Conservation (phyloP, 1,140 invertebrate genomes). For the Orius laevigatus region DNA sequence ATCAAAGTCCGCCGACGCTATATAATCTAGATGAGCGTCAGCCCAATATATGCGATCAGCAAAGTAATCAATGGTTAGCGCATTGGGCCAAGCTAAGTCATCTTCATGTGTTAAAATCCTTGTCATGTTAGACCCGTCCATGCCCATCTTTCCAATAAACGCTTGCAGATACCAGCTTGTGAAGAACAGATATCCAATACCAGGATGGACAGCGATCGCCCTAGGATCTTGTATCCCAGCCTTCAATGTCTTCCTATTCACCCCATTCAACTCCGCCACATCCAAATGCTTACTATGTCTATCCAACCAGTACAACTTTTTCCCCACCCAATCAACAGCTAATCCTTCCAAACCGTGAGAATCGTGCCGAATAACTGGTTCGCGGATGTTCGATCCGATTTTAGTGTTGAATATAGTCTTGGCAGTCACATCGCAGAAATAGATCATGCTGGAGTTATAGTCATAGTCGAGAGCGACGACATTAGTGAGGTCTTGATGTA, state of each 20-base stretch:
- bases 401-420: slow-evolving; percentile 55
- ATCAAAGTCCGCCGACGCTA: slow-evolving; percentile 83
- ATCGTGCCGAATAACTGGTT: slow-evolving; percentile 80
- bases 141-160: slow-evolving; percentile 92
- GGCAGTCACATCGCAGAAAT: slow-evolving; percentile 88
- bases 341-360: slow-evolving; percentile 92
- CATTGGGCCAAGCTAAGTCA: slow-evolving; percentile 96
- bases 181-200: slow-evolving; percentile 86
- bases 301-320: slow-evolving; percentile 97
- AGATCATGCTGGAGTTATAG: slow-evolving; percentile 62
- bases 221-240: slow-evolving; percentile 80
- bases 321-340: slow-evolving; percentile 88
- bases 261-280: slow-evolving; percentile 83
- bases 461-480: slow-evolving; percentile 94
- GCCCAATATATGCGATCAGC: slow-evolving; percentile 91
- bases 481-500: slow-evolving; percentile 90
- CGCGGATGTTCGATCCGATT: slow-evolving; percentile 34
- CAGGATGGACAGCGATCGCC: slow-evolving; percentile 87
- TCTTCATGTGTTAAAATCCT: slow-evolving; percentile 81
- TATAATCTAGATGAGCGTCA: slow-evolving; percentile 96
- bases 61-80: slow-evolving; percentile 91
- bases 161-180: slow-evolving; percentile 91
- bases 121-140: slow-evolving; percentile 88
- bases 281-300: slow-evolving; percentile 85
- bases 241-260: slow-evolving; percentile 71